Evolutionary conservation across 2,888 invertebrate species (phyloP).

Genomic region (Oligia strigilis): DNA sequence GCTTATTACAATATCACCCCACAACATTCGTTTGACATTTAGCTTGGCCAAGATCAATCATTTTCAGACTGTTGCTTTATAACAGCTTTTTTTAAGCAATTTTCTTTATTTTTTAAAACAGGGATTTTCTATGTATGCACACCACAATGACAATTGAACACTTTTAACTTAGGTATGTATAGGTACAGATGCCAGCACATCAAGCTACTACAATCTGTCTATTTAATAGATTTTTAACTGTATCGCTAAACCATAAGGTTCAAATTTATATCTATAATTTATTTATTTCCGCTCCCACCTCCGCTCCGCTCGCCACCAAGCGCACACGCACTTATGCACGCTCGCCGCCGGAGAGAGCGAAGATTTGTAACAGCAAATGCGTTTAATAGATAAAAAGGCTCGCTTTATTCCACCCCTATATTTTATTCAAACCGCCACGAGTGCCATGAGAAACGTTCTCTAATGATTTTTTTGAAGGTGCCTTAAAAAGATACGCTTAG

Average conservation of each 20-base stretch:
- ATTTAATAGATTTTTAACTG: no score
- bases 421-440: constrained; percentile 85
- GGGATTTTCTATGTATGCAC: background rate
- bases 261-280: background rate
- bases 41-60: background rate
- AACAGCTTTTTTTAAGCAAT: background rate
- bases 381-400: constrained; percentile 88
- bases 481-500: constrained; percentile 69
- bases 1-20: background rate
- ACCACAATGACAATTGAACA: background rate
- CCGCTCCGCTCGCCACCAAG: constrained; percentile 50
- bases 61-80: background rate
- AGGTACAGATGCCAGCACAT: no score
- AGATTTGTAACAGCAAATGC: constrained; percentile 86
- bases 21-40: background rate
- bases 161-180: background rate
- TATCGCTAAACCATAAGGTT: no score
- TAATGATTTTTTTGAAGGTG: constrained; percentile 84
- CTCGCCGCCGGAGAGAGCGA: constrained; percentile 71
- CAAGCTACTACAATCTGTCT: no score
- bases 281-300: constrained; percentile 24
- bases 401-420: constrained; percentile 83
- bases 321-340: constrained; percentile 68
- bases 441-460: constrained; percentile 77
- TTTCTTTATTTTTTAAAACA: background rate